A percentile compares a stretch with the other conserved stretches of the same genome.
These are phyloP conservation scores for Exephanes ischioxanthus DNA, from an alignment of 2,888 invertebrate genomes.

Conservation along the genomic window DNA sequence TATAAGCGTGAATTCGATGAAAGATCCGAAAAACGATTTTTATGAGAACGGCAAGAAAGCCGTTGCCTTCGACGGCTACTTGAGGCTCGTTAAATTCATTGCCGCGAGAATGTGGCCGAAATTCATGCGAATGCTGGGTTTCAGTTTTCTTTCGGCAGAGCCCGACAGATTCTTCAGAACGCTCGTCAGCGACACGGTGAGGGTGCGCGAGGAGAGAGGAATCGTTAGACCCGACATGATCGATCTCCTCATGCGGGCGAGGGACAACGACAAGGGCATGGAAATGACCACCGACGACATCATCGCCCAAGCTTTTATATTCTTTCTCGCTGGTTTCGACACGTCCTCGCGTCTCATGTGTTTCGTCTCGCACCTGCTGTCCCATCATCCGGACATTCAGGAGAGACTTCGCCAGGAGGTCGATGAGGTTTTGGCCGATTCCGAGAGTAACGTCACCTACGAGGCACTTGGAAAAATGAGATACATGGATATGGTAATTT, in stretches of 20 bases:
- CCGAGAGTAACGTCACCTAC: slow-evolving; percentile 67
- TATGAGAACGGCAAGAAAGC: slow-evolving; percentile 80
- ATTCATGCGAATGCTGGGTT: slow-evolving; percentile 49
- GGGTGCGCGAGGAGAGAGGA: slow-evolving; percentile 73
- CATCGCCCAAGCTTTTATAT: no score
- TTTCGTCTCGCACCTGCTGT: slow-evolving; percentile 71
- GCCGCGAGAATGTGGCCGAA: slow-evolving; percentile 38
- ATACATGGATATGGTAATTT: slow-evolving; percentile 73
- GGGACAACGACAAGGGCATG: slow-evolving; percentile 63
- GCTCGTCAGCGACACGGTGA: slow-evolving; percentile 83
- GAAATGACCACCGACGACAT: slow-evolving; percentile 54
- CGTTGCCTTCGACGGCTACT: slow-evolving; percentile 60
- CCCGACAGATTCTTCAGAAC: slow-evolving; percentile 63
- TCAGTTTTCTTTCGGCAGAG: slow-evolving; percentile 47
- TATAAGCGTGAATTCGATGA: slow-evolving; percentile 86
- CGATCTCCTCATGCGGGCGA: neutral
- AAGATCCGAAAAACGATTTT: slow-evolving; percentile 86
- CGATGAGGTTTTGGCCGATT: neutral
- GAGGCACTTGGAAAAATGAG: slow-evolving; percentile 28
- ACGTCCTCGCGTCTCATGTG: slow-evolving; percentile 71
- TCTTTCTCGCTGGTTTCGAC: slow-evolving; percentile 29
- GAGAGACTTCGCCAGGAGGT: slow-evolving; percentile 80
- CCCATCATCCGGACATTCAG: slow-evolving; percentile 83
- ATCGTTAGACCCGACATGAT: no score
- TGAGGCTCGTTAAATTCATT: slow-evolving; percentile 35